phyloP scores from a whole-genome alignment of 2,797 vertebrate species.

The Tolypeutes matacus region DNA sequence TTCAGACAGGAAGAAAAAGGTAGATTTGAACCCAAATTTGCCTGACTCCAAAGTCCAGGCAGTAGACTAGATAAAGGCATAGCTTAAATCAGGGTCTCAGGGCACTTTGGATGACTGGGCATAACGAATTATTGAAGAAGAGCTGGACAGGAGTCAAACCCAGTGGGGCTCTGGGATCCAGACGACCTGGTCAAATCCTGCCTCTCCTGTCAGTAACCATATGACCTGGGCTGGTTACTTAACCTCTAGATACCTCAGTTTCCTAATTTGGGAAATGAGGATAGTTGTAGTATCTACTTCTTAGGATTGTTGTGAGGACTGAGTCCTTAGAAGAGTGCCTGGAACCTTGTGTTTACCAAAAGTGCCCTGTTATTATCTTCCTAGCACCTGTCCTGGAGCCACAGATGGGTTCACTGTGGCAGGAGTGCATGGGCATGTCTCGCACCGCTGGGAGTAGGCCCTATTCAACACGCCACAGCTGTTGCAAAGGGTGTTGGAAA shows the following conservation, averaged over 20 bases:
- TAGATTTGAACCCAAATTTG: neutral
- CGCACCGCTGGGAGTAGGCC: no score
- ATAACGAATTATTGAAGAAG: neutral
- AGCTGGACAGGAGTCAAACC: neutral
- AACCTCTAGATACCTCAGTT: neutral
- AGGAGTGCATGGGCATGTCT: no score
- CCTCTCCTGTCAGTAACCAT: neutral
- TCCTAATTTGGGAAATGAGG: neutral
- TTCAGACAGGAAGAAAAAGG: neutral
- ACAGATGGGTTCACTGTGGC: no score
- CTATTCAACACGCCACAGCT: neutral
- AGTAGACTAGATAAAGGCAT: neutral
- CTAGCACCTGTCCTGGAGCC: neutral
- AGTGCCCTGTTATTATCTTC: neutral
- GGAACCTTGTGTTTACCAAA: neutral
- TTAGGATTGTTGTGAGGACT: neutral
- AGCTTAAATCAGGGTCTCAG: neutral
- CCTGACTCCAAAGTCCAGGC: neutral
- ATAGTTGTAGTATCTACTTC: neutral
- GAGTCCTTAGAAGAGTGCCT: neutral
- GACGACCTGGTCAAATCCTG: neutral
- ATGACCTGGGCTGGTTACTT: neutral
- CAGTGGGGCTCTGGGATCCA: neutral
- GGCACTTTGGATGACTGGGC: neutral
- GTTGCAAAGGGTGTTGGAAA: neutral